Evolutionary conservation across 2,888 invertebrate genomes (phyloP).

Genomic region (Limnephilus lunatus): DNA sequence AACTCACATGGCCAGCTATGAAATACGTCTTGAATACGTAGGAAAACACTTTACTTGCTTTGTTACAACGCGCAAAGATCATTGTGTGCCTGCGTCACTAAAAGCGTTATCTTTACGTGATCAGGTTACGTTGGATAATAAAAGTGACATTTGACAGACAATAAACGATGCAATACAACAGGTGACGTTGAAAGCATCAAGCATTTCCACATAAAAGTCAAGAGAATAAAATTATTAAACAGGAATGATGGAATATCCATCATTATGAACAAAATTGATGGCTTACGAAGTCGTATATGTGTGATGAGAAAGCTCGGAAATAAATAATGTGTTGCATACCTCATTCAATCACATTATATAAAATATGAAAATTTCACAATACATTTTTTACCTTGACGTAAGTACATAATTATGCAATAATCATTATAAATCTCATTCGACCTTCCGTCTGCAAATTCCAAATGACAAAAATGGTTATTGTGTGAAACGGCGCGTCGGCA

Average conservation of each 20-base stretch:
- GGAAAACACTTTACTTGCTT: neutral
- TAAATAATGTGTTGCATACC: too few relatives aligned
- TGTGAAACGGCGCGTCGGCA: neutral
- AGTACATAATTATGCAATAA: neutral
- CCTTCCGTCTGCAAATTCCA: neutral
- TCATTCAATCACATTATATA: too few relatives aligned
- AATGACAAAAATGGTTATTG: neutral
- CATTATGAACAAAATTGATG: neutral
- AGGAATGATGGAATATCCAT: neutral
- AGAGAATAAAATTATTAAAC: neutral
- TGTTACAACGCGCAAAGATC: neutral
- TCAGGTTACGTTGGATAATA: neutral
- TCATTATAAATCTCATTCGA: neutral
- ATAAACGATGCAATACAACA: neutral
- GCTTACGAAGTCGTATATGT: neutral
- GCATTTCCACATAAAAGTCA: neutral
- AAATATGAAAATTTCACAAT: too few relatives aligned
- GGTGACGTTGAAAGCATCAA: neutral
- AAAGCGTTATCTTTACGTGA: neutral
- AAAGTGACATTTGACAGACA: neutral
- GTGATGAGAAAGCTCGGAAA: neutral
- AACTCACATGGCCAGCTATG: slow-evolving; percentile 13
- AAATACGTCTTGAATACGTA: neutral
- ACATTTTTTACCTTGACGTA: neutral
- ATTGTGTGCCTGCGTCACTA: neutral